phyloP scores from a whole-genome alignment of 2,797 vertebrate species.

The Glossophaga mutica region DNA sequence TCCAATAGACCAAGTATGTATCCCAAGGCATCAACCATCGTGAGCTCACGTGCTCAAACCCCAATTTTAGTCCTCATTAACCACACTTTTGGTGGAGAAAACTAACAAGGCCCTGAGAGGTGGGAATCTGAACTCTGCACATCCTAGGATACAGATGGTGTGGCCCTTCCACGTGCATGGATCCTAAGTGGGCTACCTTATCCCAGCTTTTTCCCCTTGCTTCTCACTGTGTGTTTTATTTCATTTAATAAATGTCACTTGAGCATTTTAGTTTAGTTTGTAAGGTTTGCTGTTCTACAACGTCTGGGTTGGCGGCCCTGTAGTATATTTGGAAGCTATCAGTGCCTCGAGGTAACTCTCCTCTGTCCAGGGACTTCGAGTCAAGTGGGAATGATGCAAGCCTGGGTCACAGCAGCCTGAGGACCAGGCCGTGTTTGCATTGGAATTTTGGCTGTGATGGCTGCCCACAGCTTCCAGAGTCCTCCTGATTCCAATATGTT shows the following conservation, averaged over 20 bases:
- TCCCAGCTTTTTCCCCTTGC: background rate
- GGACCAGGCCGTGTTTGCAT: background rate
- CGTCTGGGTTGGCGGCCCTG: background rate
- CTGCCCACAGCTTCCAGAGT: background rate
- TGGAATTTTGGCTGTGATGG: background rate
- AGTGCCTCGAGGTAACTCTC: background rate
- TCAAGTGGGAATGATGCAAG: background rate
- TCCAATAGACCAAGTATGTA: background rate
- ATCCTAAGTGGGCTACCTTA: background rate
- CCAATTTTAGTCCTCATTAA: background rate
- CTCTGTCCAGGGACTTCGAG: background rate
- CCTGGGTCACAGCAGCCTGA: background rate
- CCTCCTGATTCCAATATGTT: background rate
- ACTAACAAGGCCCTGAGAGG: background rate
- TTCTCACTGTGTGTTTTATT: background rate
- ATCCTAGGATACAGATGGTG: background rate
- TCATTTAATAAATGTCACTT: background rate
- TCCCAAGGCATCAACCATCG: background rate
- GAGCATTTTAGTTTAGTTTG: background rate
- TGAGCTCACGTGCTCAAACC: background rate
- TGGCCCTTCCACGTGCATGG: background rate
- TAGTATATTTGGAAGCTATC: background rate
- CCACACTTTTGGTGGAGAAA: background rate
- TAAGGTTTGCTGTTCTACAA: background rate
- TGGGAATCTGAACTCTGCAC: rapidly evolving